phyloP scores from a whole-genome alignment of 2,888 invertebrate genomes.

The Lithophane semibrunnea region DNA sequence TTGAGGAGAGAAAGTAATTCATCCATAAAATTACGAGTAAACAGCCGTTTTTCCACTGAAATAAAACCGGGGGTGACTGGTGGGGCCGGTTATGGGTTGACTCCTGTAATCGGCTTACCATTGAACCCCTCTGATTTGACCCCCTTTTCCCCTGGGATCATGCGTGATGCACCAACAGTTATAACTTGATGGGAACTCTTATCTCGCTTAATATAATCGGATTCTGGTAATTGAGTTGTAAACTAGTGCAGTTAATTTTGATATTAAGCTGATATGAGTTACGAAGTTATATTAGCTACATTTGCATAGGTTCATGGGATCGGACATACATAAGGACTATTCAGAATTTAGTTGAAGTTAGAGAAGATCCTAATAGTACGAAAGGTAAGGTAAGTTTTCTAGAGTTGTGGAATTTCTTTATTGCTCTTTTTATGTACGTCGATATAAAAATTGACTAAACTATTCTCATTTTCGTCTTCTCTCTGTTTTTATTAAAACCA shows the following conservation, averaged over 20 bases:
- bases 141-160: conserved; percentile 76
- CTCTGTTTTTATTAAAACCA: too few species aligned
- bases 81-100: conserved; percentile 78
- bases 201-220: conserved; percentile 89
- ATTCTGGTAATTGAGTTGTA: conserved; percentile 89
- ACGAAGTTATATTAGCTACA: conserved; percentile 27
- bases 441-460: conserved; percentile 5
- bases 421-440: not conserved
- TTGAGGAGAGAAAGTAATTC: conserved; percentile 89
- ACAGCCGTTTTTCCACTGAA: conserved; percentile 89
- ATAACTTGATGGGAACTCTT: conserved; percentile 89
- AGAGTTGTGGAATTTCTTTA: not conserved
- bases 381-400: not conserved
- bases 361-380: not conserved
- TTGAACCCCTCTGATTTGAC: conserved; percentile 79
- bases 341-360: not conserved
- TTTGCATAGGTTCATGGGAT: not conserved
- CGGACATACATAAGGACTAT: not conserved
- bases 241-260: conserved; percentile 70
- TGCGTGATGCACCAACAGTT: conserved; percentile 84
- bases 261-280: conserved; percentile 63
- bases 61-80: conserved; percentile 81
- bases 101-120: conserved; percentile 89
- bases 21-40: conserved; percentile 89
- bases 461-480: too few species aligned